A percentile compares a stretch with the other conserved stretches of the same genome.
Conservation (phyloP, 2,797 vertebrate species). For the Otolemur crassicaudatus region DNA sequence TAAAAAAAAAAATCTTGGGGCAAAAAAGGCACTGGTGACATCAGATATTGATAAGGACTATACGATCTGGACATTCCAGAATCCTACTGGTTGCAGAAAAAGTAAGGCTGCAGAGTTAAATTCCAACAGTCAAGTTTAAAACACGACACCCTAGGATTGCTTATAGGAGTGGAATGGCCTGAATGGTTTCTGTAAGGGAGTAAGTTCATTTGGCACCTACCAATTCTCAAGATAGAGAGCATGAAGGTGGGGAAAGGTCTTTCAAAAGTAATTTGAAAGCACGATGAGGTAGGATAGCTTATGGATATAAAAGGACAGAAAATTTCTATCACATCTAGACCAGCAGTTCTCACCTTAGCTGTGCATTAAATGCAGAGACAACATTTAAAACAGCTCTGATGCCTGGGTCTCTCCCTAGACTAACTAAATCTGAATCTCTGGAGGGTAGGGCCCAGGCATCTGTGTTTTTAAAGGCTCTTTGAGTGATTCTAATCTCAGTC, state of each 20-base stretch:
- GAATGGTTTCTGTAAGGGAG: background rate
- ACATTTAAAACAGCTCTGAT: background rate
- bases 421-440: background rate
- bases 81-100: background rate
- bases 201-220: background rate
- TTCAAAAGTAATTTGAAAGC: background rate
- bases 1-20: background rate
- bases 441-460: background rate
- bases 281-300: background rate
- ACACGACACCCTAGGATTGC: too few species aligned
- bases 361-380: background rate
- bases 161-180: too few species aligned
- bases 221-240: background rate
- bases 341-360: background rate
- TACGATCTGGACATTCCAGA: background rate
- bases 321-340: background rate
- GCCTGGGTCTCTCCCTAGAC: background rate
- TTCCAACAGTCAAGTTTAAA: background rate
- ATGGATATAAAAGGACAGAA: rapidly evolving
- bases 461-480: background rate
- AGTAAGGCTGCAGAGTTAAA: background rate
- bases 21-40: background rate
- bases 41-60: background rate
- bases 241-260: background rate
- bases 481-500: background rate